phyloP scores from a whole-genome alignment of 2,888 invertebrate species.

The Didymodactylos carnosus region DNA sequence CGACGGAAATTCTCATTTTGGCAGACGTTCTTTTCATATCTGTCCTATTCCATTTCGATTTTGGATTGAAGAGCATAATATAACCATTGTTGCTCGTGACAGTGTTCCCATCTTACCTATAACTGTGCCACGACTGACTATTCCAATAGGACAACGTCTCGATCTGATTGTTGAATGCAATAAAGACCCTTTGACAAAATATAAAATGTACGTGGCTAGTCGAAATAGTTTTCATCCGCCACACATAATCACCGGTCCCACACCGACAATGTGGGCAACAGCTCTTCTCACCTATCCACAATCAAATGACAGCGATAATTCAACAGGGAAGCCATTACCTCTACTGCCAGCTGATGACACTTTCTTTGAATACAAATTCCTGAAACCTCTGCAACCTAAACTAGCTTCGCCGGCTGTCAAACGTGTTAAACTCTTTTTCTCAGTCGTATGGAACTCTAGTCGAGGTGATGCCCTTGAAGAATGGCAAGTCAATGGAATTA shows the following conservation, averaged over 20 bases:
- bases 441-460: background rate
- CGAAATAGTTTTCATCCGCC: background rate
- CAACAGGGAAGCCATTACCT: background rate
- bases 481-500: background rate
- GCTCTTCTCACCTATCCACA: background rate
- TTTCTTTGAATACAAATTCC: background rate
- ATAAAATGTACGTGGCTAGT: background rate
- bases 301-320: no score
- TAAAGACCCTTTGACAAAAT: background rate
- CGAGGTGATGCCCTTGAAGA: background rate
- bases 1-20: no score
- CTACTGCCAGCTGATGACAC: no score
- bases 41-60: background rate
- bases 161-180: conserved; percentile 19
- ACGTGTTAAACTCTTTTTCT: background rate
- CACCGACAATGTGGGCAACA: background rate
- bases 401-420: background rate
- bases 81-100: conserved; percentile 20
- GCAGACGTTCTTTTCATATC: no score
- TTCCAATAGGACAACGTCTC: conserved; percentile 22
- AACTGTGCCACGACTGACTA: conserved; percentile 18
- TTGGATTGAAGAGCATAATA: conserved; percentile 16
- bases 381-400: background rate
- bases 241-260: background rate
- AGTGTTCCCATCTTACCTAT: conserved; percentile 20